Base-by-base conservation (phyloP, 1,140 invertebrate genomes). In the Mycetomoellerius zeteki region DNA sequence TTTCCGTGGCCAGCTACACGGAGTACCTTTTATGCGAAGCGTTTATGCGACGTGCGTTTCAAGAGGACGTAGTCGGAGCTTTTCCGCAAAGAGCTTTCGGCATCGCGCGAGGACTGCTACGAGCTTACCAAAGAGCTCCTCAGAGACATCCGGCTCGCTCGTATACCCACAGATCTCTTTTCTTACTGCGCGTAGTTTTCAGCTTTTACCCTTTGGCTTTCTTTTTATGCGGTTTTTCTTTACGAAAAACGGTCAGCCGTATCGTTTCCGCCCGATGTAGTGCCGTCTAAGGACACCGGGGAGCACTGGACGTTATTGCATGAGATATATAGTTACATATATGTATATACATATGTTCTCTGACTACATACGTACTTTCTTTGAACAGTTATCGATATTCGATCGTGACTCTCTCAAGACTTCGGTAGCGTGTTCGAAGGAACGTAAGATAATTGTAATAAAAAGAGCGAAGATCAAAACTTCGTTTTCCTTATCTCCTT, bases 91-190 rank as follows among this genome's bases (percentile, higher is more conserved):
- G 64, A 71, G 43, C 67, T 85, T 80, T 78, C 67, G 58, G 14
- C 72, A 52, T 21, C 87, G 77, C 47, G 89, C 88, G 75, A 86
- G 80, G 85, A 86, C 81, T 89, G 88, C 89, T 81, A 64, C 88
- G 85, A 89, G 88, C 54, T 90, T 85, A 84, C 77, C 67, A 85
- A 90, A 89, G 88, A 90, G 89, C 60, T 76, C 78, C 67, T 58
- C 37, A 76, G 72, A 82, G 89, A 90, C 89, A 90, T 90, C 89
- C 80, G 75, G 60, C 65, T 60, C 47, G 78, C 69, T 90, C 89
- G 87, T 90, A 90, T 90, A 88, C 89, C 89, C 77, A 71, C 75
- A 58, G 88, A 69, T 85, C 88, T 90, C 88, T 85, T 90, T 90
- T 80, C 72, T 47, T 84, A 37, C 27, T 65, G 78, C 67, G 72